Conservation (phyloP, 2,113 vertebrate genomes). For the Platysternon megacephalum region DNA sequence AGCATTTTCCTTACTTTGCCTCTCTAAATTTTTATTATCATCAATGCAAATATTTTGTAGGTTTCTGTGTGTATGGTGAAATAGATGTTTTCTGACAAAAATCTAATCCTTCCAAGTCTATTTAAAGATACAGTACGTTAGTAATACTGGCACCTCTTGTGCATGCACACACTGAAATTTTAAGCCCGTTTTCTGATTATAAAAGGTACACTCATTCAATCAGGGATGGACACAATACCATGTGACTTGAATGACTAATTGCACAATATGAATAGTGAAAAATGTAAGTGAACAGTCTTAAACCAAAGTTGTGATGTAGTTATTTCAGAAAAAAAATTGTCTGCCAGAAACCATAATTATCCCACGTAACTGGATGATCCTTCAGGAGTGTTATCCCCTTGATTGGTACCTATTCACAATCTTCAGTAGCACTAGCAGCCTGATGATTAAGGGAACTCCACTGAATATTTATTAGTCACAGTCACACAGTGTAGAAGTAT, state of each 20-base stretch:
- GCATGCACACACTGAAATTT: background rate
- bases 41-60: too few relatives aligned
- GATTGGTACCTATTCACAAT: background rate
- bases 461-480: background rate
- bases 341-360: background rate
- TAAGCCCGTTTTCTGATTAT: background rate
- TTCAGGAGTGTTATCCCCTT: background rate
- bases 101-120: background rate
- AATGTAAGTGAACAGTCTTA: background rate
- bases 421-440: background rate
- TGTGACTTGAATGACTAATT: background rate
- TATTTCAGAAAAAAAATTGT: background rate
- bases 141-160: background rate
- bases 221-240: background rate
- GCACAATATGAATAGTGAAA: background rate
- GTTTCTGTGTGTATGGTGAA: background rate
- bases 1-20: too few relatives aligned
- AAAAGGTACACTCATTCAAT: background rate
- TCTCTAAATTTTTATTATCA: background rate
- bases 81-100: background rate
- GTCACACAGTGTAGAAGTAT: background rate
- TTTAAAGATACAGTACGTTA: background rate
- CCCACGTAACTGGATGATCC: background rate
- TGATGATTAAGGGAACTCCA: background rate
- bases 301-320: background rate